Conservation (phyloP, 30 jellyfish, hydroid and myxozoan species). For the Aurelia aurita region DNA sequence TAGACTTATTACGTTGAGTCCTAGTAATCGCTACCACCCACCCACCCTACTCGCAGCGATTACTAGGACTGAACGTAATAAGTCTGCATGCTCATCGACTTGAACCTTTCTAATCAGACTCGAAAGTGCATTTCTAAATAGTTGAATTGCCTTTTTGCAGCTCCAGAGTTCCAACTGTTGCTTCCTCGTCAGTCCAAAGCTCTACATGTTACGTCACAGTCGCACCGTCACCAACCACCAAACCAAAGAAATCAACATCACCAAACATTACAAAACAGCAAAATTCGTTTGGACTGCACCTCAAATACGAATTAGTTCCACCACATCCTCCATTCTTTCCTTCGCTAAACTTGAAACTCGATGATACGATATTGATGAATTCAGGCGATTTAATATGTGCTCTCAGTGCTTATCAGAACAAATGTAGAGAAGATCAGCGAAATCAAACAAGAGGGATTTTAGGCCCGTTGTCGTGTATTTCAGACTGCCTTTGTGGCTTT, state of each 20-base stretch:
- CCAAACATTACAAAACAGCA: background rate
- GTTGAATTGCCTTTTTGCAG: background rate
- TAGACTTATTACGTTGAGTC: too few species aligned
- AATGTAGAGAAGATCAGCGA: background rate
- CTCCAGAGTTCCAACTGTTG: constrained; percentile 10
- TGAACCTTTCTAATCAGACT: too few species aligned
- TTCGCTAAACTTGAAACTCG: constrained; percentile 72
- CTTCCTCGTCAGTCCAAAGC: constrained; percentile 45
- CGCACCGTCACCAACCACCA: constrained; percentile 50
- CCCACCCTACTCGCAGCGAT: too few species aligned
- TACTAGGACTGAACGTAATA: too few species aligned
- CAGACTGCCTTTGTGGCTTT: constrained; percentile 42
- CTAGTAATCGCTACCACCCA: too few species aligned
- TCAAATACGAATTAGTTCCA: constrained; percentile 83
- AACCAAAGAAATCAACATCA: background rate
- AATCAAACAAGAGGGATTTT: background rate
- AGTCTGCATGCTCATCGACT: too few species aligned
- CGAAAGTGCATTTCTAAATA: too few species aligned
- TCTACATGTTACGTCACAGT: constrained; percentile 64
- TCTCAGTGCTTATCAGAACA: constrained; percentile 6
- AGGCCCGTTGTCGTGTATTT: constrained; percentile 12
- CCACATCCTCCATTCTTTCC: constrained; percentile 90
- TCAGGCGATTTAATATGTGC: constrained; percentile 91
- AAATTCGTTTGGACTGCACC: constrained; percentile 28
- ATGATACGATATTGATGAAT: constrained; percentile 71